phyloP scores from a whole-genome alignment of 2,113 vertebrate species.

The Boulengeromyrus knoepffleri region DNA sequence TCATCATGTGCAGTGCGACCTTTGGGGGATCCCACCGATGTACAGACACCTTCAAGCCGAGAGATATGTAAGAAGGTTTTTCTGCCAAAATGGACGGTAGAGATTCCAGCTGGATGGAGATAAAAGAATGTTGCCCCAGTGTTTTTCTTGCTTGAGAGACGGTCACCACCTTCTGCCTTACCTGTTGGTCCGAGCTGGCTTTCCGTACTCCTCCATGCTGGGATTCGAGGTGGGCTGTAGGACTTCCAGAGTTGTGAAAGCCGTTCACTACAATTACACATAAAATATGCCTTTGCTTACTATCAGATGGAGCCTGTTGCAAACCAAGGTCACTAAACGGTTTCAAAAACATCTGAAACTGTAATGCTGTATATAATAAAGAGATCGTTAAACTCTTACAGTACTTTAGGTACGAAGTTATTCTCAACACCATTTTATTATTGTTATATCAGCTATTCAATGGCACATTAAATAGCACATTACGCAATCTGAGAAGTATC shows the following conservation, averaged over 20 bases:
- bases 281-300: neutral
- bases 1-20: neutral
- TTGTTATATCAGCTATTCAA: neutral
- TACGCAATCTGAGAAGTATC: neutral
- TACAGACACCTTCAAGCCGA: neutral
- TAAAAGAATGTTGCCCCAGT: neutral
- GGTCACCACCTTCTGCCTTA: slow-evolving; percentile 40
- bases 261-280: slow-evolving; percentile 75
- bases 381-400: neutral
- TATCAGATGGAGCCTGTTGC: neutral
- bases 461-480: neutral
- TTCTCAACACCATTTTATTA: neutral
- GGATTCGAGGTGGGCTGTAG: slow-evolving; percentile 70
- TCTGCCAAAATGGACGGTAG: neutral
- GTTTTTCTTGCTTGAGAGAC: neutral
- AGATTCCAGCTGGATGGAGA: slow-evolving; percentile 2
- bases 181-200: slow-evolving; percentile 76
- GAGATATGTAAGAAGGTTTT: neutral
- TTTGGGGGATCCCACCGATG: neutral
- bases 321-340: neutral
- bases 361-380: neutral
- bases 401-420: neutral
- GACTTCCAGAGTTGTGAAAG: slow-evolving; percentile 77
- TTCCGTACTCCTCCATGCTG: slow-evolving; percentile 71
- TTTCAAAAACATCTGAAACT: neutral